Base-by-base conservation (phyloP, 2,797 vertebrate species). In the Taeniopygia guttata region DNA sequence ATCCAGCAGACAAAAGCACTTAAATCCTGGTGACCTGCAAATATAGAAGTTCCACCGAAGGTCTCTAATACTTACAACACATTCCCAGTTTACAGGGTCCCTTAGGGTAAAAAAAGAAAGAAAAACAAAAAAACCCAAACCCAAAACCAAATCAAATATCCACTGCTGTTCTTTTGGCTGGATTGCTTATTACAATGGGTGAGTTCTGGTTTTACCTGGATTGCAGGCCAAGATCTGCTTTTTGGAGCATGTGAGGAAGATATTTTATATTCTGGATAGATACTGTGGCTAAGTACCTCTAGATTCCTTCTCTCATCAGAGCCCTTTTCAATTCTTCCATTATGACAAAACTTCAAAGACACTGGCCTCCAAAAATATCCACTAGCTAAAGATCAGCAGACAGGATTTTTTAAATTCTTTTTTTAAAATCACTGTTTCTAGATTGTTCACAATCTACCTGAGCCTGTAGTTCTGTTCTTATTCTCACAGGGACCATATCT, bases 251-350 rank as follows among this genome's bases (percentile, higher is more conserved):
- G 2, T 18, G 11, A 40, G 9, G 16, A 76, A 89, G 36, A 18
- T 89, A 21, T 49, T 48, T 26, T 42, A 60, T 16, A 9, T 68
- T 90, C 62, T 80, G 32, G 9, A 27, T 60, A 59, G 42, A 59
- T 16, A 13, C 5, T 40, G 21, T 17, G 6, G 19, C 45, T 60
- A 62, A 76, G 14, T 49, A 11, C 25, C n/a, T 56, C 63, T 45
- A 75, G 12, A 32, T 82, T 94, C 15, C 32, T 94, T 66, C 64
- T 84, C 58, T 92, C 22, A 78, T 66, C 14, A 68, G 36, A 95
- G 48, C 43, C 46, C 13, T 78, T 90, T 70, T 32, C 56, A 46
- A 34, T 75, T 86, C 40, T 32, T 55, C n/a, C 18, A 36, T 2
- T 6, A 56, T 62, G 46, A 78, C 34, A 68, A 49, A 81, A 49